Percentiles rank a stretch among this genome's conserved stretches.
Evolutionary conservation across 2,888 invertebrate species (phyloP).

Genomic region (Eilema griseolum): DNA sequence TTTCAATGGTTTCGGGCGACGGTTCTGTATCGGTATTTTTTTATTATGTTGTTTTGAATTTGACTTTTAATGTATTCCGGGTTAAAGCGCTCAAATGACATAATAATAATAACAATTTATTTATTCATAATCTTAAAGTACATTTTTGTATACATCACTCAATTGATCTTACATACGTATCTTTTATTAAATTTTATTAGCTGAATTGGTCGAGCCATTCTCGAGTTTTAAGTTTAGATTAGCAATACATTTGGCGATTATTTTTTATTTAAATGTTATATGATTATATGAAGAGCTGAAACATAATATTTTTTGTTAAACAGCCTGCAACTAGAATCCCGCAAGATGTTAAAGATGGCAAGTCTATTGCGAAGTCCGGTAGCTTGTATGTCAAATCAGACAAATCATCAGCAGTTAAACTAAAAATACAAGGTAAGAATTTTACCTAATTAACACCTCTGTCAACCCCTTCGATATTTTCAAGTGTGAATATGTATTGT

Average conservation of each 20-base stretch:
- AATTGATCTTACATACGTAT: too few relatives aligned
- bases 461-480: too few relatives aligned
- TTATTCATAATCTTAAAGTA: too few relatives aligned
- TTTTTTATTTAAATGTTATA: not conserved
- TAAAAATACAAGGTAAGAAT: slow-evolving; percentile 79
- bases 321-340: slow-evolving; percentile 83
- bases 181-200: too few relatives aligned
- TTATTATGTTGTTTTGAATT: too few relatives aligned
- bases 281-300: not conserved
- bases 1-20: too few relatives aligned
- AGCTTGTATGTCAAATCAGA: slow-evolving; percentile 86
- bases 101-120: too few relatives aligned
- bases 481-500: too few relatives aligned
- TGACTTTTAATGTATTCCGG: too few relatives aligned
- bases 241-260: not conserved
- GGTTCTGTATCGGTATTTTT: too few relatives aligned
- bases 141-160: too few relatives aligned
- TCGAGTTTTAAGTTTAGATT: not conserved
- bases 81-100: too few relatives aligned
- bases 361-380: slow-evolving; percentile 85
- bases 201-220: not conserved
- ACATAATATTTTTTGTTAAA: slow-evolving; percentile 21
- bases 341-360: slow-evolving; percentile 86
- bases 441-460: not conserved
- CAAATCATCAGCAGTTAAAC: slow-evolving; percentile 72